Base-by-base conservation (phyloP, 1,140 invertebrate species). In the Sycophaga agraensis region DNA sequence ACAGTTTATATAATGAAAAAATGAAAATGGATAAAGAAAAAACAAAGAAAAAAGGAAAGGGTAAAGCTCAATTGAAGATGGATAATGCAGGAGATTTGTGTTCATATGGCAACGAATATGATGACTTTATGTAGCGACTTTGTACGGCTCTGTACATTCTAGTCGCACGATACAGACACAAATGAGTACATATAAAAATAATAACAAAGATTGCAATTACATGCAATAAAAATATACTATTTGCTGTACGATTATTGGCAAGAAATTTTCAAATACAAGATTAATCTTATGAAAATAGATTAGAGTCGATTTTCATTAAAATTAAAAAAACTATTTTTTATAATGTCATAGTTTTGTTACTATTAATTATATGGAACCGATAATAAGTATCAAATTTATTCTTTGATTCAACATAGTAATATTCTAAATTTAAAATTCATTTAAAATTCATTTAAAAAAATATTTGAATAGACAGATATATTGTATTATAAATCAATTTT, bases 1-100 rank as follows among this genome's bases (percentile, higher is more conserved):
- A 92, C 76, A 90, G 87, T 76, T 78, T 94, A 63, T 86, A 88
- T 67, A 85, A 89, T 65, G 92, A 94, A 75, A 94, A 94, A 77
- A 81, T 88, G 59, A 94, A 93, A 80, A 78, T 89, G 22, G 88
- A 92, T 73, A 90, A 91, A 77, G 85, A 88, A 26, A 89, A 88
- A 69, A 68, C 82, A 37, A 91, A 90, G 77, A 91, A 91, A 73
- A 88, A 88, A 71, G 80, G 82, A 40, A 92, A 92, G 76, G 86
- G 86, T 60, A 91, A 91, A 75, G 89, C 87, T 1, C 90, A 90
- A 75, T 81, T 92, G 68, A 89, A 88, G 86, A 89, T 66, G 89
- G 22, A 11, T 83, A 85, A 70, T 85, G 85, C 66, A 83, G 82
- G 65, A 83, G 82, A 6, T 60, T 64, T 59, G 11, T 24, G 12